phyloP scores from a whole-genome alignment of 2,888 invertebrate genomes.

The Caenorhabditis sp. region DNA sequence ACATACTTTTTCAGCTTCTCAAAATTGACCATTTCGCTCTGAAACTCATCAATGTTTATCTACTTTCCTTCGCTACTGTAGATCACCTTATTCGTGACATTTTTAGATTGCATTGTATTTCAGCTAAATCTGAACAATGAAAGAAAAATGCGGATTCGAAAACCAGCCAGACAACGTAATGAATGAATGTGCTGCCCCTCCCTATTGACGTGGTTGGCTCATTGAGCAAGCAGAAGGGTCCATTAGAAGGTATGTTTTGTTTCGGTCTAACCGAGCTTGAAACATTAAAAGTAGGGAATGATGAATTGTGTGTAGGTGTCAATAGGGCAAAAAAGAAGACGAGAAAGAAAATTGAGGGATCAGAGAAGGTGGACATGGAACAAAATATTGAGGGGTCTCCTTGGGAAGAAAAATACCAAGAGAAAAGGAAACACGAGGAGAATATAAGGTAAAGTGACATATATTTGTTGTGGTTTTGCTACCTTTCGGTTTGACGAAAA shows the following conservation, averaged over 20 bases:
- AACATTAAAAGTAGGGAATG: slow-evolving; percentile 16
- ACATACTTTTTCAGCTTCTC: no score
- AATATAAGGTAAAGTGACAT: slow-evolving; percentile 33
- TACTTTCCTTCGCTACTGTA: no score
- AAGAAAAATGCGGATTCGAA: slow-evolving; percentile 5
- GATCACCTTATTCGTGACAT: no score
- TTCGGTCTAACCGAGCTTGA: slow-evolving; percentile 19
- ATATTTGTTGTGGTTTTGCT: slow-evolving; percentile 9
- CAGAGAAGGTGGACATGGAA: not conserved
- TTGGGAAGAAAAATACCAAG: not conserved
- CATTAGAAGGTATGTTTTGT: slow-evolving; percentile 35
- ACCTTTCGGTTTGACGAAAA: slow-evolving; percentile 9
- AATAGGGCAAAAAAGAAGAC: not conserved
- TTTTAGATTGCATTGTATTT: not conserved
- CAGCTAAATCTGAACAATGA: not conserved
- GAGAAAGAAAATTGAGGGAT: not conserved
- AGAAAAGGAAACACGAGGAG: slow-evolving; percentile 21
- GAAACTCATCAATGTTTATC: no score
- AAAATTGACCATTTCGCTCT: no score
- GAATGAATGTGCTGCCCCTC: slow-evolving; percentile 26
- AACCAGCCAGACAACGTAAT: slow-evolving; percentile 23
- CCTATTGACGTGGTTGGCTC: slow-evolving; percentile 19
- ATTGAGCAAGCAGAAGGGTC: slow-evolving; percentile 10
- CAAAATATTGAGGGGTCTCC: not conserved
- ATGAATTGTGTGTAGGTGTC: slow-evolving; percentile 24